A percentile compares a stretch with the other conserved stretches of the same genome.
Evolutionary conservation across 2,113 vertebrate species (phyloP).

Genomic region (Bufo bufo): DNA sequence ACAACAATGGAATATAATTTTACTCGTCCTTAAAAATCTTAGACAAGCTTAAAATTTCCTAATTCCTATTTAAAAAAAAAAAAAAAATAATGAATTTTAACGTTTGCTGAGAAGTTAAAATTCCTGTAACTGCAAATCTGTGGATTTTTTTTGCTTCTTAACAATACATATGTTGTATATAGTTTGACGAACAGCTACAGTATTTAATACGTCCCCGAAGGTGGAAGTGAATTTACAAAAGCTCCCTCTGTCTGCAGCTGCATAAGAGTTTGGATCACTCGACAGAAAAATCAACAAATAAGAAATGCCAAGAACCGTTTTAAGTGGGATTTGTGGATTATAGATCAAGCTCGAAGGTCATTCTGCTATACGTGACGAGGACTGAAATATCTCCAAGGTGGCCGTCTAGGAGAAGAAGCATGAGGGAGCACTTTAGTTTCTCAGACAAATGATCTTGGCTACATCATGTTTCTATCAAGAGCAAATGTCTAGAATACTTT

Average conservation of each 20-base stretch:
- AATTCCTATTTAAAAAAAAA: not conserved
- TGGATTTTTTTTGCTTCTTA: not conserved
- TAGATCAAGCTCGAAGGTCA: constrained; percentile 53
- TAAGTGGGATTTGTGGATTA: constrained; percentile 59
- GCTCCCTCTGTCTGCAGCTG: constrained; percentile 50
- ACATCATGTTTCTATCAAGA: constrained; percentile 33
- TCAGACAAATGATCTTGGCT: constrained; percentile 20
- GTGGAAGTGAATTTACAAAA: constrained; percentile 39
- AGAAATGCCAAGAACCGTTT: constrained; percentile 52
- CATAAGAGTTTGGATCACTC: constrained; percentile 37
- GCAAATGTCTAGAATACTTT: not conserved
- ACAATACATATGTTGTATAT: constrained; percentile 47
- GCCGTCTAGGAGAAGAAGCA: constrained; percentile 28
- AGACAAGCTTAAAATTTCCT: not conserved
- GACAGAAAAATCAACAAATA: constrained; percentile 51
- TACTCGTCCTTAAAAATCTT: not conserved
- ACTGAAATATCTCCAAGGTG: constrained; percentile 39
- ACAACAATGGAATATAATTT: not conserved
- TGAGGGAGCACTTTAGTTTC: constrained; percentile 38
- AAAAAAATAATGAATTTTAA: not conserved
- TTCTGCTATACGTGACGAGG: constrained; percentile 46
- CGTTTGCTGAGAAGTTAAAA: constrained; percentile 14
- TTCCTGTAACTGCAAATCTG: constrained; percentile 26
- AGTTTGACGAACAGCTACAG: constrained; percentile 32
- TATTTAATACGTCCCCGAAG: constrained; percentile 54